Evolutionary conservation across 2,797 vertebrate species (phyloP).

Genomic region (Notolabrus celidotus): DNA sequence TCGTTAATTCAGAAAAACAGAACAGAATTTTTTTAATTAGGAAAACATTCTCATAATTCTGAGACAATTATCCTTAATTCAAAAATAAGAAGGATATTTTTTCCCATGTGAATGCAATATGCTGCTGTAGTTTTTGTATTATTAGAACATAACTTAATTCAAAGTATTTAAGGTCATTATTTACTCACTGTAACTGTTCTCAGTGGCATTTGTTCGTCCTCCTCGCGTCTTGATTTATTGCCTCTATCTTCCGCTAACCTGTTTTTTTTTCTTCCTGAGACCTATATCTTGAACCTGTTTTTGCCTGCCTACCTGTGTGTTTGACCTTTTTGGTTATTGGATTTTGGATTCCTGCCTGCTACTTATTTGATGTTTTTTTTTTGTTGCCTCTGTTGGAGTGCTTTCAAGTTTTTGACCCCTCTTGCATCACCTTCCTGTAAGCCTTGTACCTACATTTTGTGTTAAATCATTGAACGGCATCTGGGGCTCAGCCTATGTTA

Average conservation of each 20-base stretch:
- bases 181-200: not conserved
- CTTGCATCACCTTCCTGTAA: not conserved
- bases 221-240: not conserved
- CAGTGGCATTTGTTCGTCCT: not conserved
- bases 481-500: not conserved
- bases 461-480: not conserved
- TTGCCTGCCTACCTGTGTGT: not conserved
- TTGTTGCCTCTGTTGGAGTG: not conserved
- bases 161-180: no score
- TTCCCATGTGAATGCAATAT: no score
- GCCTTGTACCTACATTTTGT: not conserved
- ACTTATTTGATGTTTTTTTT: slow-evolving; percentile 3
- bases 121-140: no score
- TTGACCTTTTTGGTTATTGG: not conserved
- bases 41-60: no score
- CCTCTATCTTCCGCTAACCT: not conserved
- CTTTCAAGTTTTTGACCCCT: slow-evolving; percentile 2
- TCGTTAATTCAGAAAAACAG: no score
- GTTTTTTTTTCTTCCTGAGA: not conserved
- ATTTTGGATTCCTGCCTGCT: not conserved
- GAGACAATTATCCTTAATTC: no score
- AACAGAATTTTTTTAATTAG: no score
- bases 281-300: not conserved
- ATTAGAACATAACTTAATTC: no score
- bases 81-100: no score